Evolutionary conservation across 1,140 invertebrate genomes (phyloP).

Genomic region (Pollicipes pollicipes): DNA sequence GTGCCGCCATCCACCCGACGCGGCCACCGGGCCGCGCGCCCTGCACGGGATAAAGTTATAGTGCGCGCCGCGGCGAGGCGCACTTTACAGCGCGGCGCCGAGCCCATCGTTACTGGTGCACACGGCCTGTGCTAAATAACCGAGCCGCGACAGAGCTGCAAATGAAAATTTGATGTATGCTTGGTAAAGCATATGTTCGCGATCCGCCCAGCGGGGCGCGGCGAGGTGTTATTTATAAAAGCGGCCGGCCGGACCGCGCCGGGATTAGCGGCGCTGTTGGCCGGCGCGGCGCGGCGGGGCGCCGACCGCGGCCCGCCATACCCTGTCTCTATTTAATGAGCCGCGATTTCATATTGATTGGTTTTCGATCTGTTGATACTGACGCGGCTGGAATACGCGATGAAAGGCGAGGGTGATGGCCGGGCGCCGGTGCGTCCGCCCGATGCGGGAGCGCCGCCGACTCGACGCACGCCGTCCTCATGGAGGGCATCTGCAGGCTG

Average conservation of each 20-base stretch:
- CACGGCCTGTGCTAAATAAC: background rate
- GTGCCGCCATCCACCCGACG: background rate
- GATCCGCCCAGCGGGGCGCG: background rate
- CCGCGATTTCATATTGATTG: conserved; percentile 1
- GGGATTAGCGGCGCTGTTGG: background rate
- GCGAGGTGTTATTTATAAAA: background rate
- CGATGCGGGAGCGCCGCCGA: too few relatives aligned
- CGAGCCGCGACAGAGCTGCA: background rate
- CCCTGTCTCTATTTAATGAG: conserved; percentile 1
- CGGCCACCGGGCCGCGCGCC: too few relatives aligned
- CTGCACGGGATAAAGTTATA: too few relatives aligned
- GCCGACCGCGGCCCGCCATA: too few relatives aligned
- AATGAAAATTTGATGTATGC: conserved; percentile 2
- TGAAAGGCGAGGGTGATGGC: too few relatives aligned
- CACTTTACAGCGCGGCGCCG: too few relatives aligned
- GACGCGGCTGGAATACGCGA: background rate
- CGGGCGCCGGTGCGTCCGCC: too few relatives aligned
- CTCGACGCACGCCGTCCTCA: too few relatives aligned
- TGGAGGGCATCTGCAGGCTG: too few relatives aligned
- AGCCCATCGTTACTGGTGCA: background rate
- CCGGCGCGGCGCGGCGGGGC: too few relatives aligned
- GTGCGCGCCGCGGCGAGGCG: too few relatives aligned
- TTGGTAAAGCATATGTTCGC: background rate
- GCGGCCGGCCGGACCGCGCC: background rate
- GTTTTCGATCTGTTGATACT: conserved; percentile 2